Base-by-base conservation (phyloP, 2,113 vertebrate genomes). In the Sapayoa aenigma region DNA sequence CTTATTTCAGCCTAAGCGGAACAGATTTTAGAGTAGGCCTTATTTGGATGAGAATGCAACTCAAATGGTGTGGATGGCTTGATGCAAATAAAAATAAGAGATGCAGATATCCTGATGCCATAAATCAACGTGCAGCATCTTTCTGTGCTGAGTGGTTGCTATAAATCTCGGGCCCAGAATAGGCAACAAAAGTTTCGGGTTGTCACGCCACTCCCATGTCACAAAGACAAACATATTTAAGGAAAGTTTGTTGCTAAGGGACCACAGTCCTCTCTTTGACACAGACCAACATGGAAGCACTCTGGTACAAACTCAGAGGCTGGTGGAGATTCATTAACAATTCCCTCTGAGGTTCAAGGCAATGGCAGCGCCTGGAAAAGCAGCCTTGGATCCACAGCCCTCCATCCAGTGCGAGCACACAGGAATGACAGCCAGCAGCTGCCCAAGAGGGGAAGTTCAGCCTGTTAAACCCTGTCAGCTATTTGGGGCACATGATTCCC, bases 1-100 rank as follows among this genome's bases (percentile, higher is more conserved):
- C 41, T 74, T 72, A 65, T 58, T 92, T 93, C 80, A 96, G 92
- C 56, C 49, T 28, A 93, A 96, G 46, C 42, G 37, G 81, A 60
- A 79, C 53, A 81, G 73, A 84, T 90, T 78, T 89, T 75, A 86
- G 6, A 92, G 42, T 14, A 87, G 88, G 77, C 88, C 88, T 92
- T 93, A 93, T 93, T 79, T 96, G 88, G 88, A 86, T 78, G 47
- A 89, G 79, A 94, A 89, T 23, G 85, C 25, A 95, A 89, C 56
- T 89, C 0, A 0, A 86, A 73, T 30, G 67, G 33, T 65, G 49
- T 42, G 49, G 49, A 91, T 67, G 83, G 56, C 53, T 94, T 84
- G 72, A 93, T 86, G 90, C 60, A 95, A 97, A 93, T 69, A 83
- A 93, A 92, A 96, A 56, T 81, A 93, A 92, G 72, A 90, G 56